Conservation (phyloP, 2,113 vertebrate genomes). For the Cardinalis cardinalis region DNA sequence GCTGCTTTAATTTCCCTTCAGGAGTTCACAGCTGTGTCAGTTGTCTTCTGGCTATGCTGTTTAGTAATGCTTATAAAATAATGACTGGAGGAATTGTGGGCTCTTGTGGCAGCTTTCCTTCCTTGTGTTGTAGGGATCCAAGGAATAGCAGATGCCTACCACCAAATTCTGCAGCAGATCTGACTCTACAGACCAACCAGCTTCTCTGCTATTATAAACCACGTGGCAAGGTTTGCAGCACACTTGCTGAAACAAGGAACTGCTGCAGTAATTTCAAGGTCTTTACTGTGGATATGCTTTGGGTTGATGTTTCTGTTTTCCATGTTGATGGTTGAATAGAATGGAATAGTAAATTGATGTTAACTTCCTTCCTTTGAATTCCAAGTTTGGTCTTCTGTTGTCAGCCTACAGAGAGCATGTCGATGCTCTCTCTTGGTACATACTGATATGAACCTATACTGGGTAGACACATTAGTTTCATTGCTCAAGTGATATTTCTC, state of each 20-base stretch:
- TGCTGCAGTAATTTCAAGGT: conserved; percentile 75
- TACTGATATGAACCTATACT: neutral
- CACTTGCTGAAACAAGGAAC: conserved; percentile 67
- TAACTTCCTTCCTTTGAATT: neutral
- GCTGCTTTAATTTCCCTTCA: neutral
- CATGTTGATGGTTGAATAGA: neutral
- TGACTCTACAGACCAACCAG: conserved; percentile 90
- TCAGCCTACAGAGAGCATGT: neutral
- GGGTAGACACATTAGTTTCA: neutral
- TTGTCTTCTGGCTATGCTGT: neutral
- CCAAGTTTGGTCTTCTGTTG: neutral
- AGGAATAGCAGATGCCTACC: conserved; percentile 87
- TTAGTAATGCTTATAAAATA: neutral
- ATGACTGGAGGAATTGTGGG: neutral
- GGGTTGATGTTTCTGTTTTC: neutral
- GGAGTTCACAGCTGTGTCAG: neutral
- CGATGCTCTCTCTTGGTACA: neutral
- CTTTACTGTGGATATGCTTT: neutral
- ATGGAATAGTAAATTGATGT: neutral
- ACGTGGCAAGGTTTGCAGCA: conserved; percentile 82
- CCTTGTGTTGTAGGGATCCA: conserved; percentile 78
- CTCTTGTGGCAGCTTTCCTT: neutral
- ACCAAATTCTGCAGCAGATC: conserved; percentile 81
- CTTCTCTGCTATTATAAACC: conserved; percentile 91
- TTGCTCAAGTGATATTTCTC: neutral